Percentiles rank a stretch among this genome's conserved stretches.
phyloP scores from a whole-genome alignment of 2,888 invertebrate species.

The Gari tellinella region DNA sequence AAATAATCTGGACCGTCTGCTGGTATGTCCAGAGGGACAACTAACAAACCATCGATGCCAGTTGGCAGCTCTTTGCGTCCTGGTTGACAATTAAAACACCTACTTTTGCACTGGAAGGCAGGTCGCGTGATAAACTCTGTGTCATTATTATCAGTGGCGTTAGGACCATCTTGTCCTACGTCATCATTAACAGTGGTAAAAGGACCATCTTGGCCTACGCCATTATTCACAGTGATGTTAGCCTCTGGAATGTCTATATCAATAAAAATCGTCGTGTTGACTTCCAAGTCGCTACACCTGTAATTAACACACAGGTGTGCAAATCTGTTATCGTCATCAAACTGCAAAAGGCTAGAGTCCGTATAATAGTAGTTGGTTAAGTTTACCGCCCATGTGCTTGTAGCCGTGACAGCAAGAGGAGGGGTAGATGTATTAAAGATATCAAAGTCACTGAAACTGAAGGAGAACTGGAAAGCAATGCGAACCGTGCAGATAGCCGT shows the following conservation, averaged over 20 bases:
- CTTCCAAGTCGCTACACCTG: slow-evolving; percentile 21
- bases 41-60: slow-evolving; percentile 4
- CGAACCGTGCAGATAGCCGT: slow-evolving; percentile 33
- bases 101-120: too few species aligned
- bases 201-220: too few species aligned
- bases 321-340: slow-evolving; percentile 7
- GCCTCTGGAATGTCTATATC: background rate
- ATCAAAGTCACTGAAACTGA: slow-evolving; percentile 8
- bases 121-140: too few species aligned
- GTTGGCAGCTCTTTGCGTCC: background rate
- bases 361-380: slow-evolving; percentile 18
- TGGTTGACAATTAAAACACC: background rate
- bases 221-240: too few species aligned
- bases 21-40: background rate
- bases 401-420: background rate
- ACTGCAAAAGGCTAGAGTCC: slow-evolving; percentile 3
- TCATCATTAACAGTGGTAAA: too few species aligned
- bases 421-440: too few species aligned
- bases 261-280: slow-evolving; percentile 25
- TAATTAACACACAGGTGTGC: slow-evolving; percentile 21
- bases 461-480: slow-evolving; percentile 5
- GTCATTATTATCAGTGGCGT: too few species aligned
- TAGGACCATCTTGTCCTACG: too few species aligned
- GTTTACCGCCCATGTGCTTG: slow-evolving; percentile 20
- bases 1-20: slow-evolving; percentile 2